These are phyloP conservation scores for Turdus rufiventris DNA, from an alignment of 2,113 vertebrate species.

Conservation along the genomic window DNA sequence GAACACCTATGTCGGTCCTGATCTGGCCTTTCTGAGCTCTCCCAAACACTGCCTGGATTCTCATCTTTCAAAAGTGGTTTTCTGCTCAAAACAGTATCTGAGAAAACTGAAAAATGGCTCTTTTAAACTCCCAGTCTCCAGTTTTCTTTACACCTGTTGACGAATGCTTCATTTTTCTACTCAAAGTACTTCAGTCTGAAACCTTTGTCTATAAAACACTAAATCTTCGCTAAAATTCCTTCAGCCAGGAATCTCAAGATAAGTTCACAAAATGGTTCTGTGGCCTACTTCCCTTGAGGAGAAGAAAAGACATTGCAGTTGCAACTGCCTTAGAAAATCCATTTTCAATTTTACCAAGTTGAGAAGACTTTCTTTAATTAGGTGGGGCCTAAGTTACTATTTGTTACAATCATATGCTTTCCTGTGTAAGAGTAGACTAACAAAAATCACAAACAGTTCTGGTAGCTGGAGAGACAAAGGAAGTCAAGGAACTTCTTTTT, in stretches of 20 bases:
- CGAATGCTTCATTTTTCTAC: background rate
- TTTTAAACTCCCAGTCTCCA: background rate
- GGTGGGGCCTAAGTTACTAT: background rate
- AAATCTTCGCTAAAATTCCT: background rate
- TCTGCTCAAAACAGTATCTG: background rate
- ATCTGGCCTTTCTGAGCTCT: background rate
- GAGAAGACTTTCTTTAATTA: background rate
- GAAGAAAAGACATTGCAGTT: background rate
- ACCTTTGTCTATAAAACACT: background rate
- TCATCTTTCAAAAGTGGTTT: background rate
- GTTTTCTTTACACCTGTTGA: background rate
- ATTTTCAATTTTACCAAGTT: background rate
- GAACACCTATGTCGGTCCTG: background rate
- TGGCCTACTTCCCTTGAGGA: background rate
- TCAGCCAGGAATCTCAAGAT: background rate
- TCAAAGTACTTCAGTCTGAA: background rate
- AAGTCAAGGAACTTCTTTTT: background rate
- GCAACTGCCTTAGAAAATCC: background rate
- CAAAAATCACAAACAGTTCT: background rate
- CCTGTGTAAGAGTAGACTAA: background rate
- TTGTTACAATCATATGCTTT: background rate
- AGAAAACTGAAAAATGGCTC: background rate
- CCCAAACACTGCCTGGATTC: background rate
- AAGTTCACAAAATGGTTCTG: background rate
- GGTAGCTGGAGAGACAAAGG: background rate